Evolutionary conservation across 1,140 invertebrate species (phyloP).

Genomic region (Chlorops oryzae): DNA sequence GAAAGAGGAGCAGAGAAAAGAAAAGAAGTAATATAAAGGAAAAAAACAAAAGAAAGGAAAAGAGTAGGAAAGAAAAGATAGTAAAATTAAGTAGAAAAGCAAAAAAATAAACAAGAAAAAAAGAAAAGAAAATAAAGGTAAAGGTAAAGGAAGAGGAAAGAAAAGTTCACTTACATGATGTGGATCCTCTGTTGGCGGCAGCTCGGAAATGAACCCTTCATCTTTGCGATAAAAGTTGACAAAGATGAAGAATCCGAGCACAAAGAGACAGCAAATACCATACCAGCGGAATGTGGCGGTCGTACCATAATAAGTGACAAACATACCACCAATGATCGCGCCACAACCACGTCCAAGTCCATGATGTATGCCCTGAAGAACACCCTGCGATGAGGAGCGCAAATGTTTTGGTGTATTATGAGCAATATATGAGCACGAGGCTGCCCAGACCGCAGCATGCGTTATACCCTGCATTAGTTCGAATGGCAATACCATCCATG

Average conservation of each 20-base stretch:
- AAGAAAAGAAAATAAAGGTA: too few species aligned
- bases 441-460: conserved; percentile 96
- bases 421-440: conserved; percentile 94
- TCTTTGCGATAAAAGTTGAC: conserved; percentile 84
- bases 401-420: conserved; percentile 87
- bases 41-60: too few species aligned
- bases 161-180: conserved; percentile 61
- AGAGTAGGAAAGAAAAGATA: too few species aligned
- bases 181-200: conserved; percentile 75
- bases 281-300: conserved; percentile 84
- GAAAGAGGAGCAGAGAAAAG: too few species aligned
- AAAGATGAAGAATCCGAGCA: conserved; percentile 77
- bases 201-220: conserved; percentile 68
- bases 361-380: conserved; percentile 92
- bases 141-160: too few species aligned
- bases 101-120: too few species aligned
- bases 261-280: conserved; percentile 76
- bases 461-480: conserved; percentile 98
- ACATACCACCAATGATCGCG: conserved; percentile 79
- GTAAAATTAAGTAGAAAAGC: too few species aligned
- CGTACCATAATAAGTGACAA: conserved; percentile 74
- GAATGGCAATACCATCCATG: conserved; percentile 97
- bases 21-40: too few species aligned
- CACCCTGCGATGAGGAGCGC: conserved; percentile 85
- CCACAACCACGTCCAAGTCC: conserved; percentile 93